Evolutionary conservation across 1,140 invertebrate species (phyloP).

Genomic region (Zaprionus capensis): DNA sequence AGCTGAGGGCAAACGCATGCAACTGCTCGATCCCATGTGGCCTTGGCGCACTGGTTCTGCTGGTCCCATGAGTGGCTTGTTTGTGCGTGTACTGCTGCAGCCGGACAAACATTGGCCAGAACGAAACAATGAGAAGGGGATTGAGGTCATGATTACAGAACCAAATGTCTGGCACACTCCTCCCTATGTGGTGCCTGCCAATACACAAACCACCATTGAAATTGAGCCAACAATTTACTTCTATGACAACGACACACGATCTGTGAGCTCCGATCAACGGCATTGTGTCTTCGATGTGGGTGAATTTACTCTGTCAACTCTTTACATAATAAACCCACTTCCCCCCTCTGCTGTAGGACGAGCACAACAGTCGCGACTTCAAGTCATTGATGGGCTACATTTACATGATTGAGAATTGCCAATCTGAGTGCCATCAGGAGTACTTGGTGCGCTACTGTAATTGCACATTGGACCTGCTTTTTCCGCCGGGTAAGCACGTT

Average conservation of each 20-base stretch:
- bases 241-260: slow-evolving; percentile 72
- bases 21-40: slow-evolving; percentile 65
- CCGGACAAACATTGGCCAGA: slow-evolving; percentile 58
- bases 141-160: slow-evolving; percentile 72
- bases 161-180: slow-evolving; percentile 74
- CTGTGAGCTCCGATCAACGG: slow-evolving; percentile 62
- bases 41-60: slow-evolving; percentile 72
- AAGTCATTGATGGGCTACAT: slow-evolving; percentile 70
- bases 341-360: slow-evolving; percentile 54
- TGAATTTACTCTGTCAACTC: not conserved
- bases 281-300: slow-evolving; percentile 79
- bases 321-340: not conserved
- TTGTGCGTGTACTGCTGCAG: slow-evolving; percentile 58
- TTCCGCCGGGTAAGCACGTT: slow-evolving; percentile 79
- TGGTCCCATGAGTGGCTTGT: slow-evolving; percentile 66
- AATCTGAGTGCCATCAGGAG: slow-evolving; percentile 80
- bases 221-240: slow-evolving; percentile 78
- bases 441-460: slow-evolving; percentile 79
- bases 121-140: slow-evolving; percentile 54
- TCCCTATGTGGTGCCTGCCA: slow-evolving; percentile 58
- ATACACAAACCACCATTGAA: slow-evolving; percentile 67
- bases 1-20: slow-evolving; percentile 60
- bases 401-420: slow-evolving; percentile 82
- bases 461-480: slow-evolving; percentile 80
- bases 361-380: slow-evolving; percentile 59